Evolutionary conservation across 1,140 invertebrate genomes (phyloP).

Genomic region (Dreissena rostriformis): DNA sequence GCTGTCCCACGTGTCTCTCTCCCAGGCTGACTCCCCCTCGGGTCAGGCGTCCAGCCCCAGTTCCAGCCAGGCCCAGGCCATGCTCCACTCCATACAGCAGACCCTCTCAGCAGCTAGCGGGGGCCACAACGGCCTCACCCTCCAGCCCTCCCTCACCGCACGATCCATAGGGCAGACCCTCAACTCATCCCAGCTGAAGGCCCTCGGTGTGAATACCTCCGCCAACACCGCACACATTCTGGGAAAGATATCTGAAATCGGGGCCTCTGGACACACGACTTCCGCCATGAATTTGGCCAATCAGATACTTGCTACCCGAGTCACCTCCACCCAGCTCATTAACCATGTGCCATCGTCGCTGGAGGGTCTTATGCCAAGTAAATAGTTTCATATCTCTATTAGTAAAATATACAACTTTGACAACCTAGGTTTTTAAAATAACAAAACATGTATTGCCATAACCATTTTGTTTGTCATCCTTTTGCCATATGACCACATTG

Average conservation of each 20-base stretch:
- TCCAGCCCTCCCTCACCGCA: conserved; percentile 36
- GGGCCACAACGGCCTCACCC: conserved; percentile 50
- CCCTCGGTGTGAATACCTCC: conserved; percentile 1
- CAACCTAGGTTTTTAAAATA: too few relatives aligned
- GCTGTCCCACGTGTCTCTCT: conserved; percentile 45
- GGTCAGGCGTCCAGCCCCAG: conserved; percentile 33
- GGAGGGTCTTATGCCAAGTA: conserved; percentile 74
- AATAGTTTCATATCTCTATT: background rate
- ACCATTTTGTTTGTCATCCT: too few relatives aligned
- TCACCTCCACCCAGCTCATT: conserved; percentile 51
- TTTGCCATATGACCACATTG: too few relatives aligned
- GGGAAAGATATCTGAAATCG: conserved; percentile 50
- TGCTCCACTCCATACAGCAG: conserved; percentile 50
- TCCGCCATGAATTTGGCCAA: conserved; percentile 42
- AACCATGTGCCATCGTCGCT: conserved; percentile 56
- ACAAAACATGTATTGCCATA: too few relatives aligned
- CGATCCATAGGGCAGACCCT: conserved; percentile 42
- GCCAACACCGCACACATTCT: conserved; percentile 25
- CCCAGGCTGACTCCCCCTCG: conserved; percentile 36
- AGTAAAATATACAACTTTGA: too few relatives aligned
- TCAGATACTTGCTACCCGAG: conserved; percentile 51
- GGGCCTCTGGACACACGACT: conserved; percentile 46
- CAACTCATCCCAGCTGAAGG: conserved; percentile 20
- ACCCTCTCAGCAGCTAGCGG: conserved; percentile 39
- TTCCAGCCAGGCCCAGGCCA: conserved; percentile 35